Conservation (phyloP, 2,888 invertebrate genomes). For the Leucania comma region DNA sequence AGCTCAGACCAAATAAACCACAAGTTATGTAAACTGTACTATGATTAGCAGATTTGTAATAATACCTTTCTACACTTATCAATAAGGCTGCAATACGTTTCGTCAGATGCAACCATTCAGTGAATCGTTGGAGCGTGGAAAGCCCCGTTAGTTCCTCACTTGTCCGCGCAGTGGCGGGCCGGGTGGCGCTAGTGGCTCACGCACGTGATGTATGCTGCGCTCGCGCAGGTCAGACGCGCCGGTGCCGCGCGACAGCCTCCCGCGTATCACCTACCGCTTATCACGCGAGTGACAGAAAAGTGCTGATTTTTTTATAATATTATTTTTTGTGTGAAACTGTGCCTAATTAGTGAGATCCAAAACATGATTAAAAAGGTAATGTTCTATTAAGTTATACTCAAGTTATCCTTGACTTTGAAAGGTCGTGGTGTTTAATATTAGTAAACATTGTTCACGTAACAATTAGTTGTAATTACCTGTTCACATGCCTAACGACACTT, state of each 20-base stretch:
- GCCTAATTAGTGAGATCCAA: slow-evolving; percentile 61
- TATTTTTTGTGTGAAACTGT: slow-evolving; percentile 67
- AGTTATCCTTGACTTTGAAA: slow-evolving; percentile 72
- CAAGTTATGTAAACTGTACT: slow-evolving; percentile 42
- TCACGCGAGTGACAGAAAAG: slow-evolving; percentile 83
- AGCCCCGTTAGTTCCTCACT: slow-evolving; percentile 80
- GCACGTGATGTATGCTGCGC: slow-evolving; percentile 89
- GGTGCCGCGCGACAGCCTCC: slow-evolving; percentile 87
- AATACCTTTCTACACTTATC: slow-evolving; percentile 53
- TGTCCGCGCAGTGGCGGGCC: slow-evolving; percentile 77
- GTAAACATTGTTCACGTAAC: slow-evolving; percentile 74
- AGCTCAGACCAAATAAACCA: slow-evolving; percentile 5
- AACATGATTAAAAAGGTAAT: slow-evolving; percentile 79
- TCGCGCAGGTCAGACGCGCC: slow-evolving; percentile 84
- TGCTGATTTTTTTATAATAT: slow-evolving; percentile 66
- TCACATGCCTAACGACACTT: slow-evolving; percentile 68
- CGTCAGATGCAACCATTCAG: slow-evolving; percentile 71
- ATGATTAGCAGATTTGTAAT: slow-evolving; percentile 56
- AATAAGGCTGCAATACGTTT: slow-evolving; percentile 61
- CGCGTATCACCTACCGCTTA: slow-evolving; percentile 79
- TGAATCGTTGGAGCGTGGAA: slow-evolving; percentile 80
- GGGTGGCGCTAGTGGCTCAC: slow-evolving; percentile 79
- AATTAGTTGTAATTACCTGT: slow-evolving; percentile 69
- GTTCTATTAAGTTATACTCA: slow-evolving; percentile 57
- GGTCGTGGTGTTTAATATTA: slow-evolving; percentile 62